Base-by-base conservation (phyloP, 2,113 vertebrate genomes). In the Triplophysa tibetana region DNA sequence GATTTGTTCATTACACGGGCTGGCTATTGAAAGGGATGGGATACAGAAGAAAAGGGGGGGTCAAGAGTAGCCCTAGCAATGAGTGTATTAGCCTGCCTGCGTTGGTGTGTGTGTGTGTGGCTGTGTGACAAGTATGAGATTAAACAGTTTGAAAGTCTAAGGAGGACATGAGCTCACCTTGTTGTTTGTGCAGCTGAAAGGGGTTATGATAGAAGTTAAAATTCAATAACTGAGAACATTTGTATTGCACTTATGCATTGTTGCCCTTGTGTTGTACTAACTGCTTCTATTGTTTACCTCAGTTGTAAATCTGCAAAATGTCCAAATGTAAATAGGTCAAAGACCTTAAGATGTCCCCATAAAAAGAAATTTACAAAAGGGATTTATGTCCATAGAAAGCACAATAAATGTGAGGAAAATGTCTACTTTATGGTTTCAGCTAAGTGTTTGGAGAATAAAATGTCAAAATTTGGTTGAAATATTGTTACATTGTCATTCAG, bases 1-100 rank as follows among this genome's bases (percentile, higher is more conserved):
- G 97, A 99, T 98, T 98, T 99, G 97, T 99, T 99, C 97, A 98
- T 97, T 98, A 98, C 95, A 89, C 92, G 86, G 81, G 78, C 67
- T 91, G 92, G 93, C 92, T 93, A 91, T 87, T 90, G 81, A 80
- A 80, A 74, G 67, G 74, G 66, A 73, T 78, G 72, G 66, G 61
- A 69, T 82, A 74, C 64, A 77, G 61, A 65, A 75, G 38, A 56
- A 56, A 38, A 41, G 29, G 65, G 78, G 74, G 77, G 74, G 70
- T 78, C 79, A 77, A 65, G 38, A 76, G 77, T 93, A 85, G 79
- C 82, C 66, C 93, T 91, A 93, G 93, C 93, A 92, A 87, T 90
- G 82, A 85, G 78, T 79, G 74, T 70, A 61, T 75, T 79, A 56
- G 64, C 61, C 41, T 81, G 81, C 60, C 73, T 85, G 65, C 72